Conservation (phyloP, 2,888 invertebrate genomes). For the Heliconius charithonia region DNA sequence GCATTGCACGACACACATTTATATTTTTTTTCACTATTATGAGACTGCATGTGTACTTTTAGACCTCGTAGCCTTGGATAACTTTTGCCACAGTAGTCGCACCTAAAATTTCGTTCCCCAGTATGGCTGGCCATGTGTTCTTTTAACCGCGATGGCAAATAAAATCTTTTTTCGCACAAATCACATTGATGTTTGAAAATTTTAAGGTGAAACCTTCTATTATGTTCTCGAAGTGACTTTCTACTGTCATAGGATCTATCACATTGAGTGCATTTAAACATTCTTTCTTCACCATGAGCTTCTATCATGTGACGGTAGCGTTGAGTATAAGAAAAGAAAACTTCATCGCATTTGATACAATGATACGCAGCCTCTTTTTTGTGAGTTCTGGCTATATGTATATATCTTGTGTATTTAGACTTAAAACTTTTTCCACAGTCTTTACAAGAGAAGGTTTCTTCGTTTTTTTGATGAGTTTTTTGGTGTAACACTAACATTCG, state of each 20-base stretch:
- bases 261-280: conserved; percentile 71
- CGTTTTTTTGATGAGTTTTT: conserved; percentile 65
- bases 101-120: conserved; percentile 72
- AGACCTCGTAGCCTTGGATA: conserved; percentile 70
- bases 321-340: conserved; percentile 68
- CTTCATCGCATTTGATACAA: conserved; percentile 72
- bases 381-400: conserved; percentile 68
- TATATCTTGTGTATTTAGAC: conserved; percentile 69
- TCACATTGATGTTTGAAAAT: conserved; percentile 80
- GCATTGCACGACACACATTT: conserved; percentile 79
- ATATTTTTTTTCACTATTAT: conserved; percentile 80
- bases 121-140: conserved; percentile 78
- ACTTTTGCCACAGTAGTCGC: conserved; percentile 73
- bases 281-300: conserved; percentile 65
- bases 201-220: conserved; percentile 68
- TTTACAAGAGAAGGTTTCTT: conserved; percentile 76
- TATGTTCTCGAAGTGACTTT: conserved; percentile 72
- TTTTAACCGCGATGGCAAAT: conserved; percentile 70
- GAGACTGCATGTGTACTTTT: conserved; percentile 83
- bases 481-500: conserved; percentile 73
- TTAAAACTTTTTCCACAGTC: conserved; percentile 76
- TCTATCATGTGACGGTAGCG: conserved; percentile 73
- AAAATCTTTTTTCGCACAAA: conserved; percentile 80
- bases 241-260: conserved; percentile 72
- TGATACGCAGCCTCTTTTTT: conserved; percentile 73